phyloP scores from a whole-genome alignment of 2,888 invertebrate genomes.

The Cinara cedri region DNA sequence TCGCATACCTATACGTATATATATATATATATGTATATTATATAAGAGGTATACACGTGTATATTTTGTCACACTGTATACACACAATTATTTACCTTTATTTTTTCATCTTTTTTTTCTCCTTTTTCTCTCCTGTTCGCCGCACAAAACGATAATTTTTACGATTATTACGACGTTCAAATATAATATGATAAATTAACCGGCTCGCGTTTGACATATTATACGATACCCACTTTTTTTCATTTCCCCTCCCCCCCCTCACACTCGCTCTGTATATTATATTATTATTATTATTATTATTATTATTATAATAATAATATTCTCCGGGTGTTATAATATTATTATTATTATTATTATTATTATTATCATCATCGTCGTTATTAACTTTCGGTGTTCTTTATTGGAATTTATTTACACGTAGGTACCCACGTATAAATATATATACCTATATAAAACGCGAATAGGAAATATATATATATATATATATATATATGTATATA shows the following conservation, averaged over 20 bases:
- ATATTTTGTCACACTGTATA: conserved; percentile 45
- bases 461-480: conserved; percentile 8
- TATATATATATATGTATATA: too few relatives aligned
- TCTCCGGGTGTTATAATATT: too few relatives aligned
- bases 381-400: conserved; percentile 34
- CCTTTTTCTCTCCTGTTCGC: background rate
- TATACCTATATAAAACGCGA: background rate
- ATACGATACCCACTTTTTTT: background rate
- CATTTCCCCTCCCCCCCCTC: too few relatives aligned
- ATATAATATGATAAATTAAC: conserved; percentile 48
- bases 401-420: conserved; percentile 46
- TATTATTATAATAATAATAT: background rate
- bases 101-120: background rate
- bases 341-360: too few relatives aligned
- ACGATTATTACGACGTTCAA: conserved; percentile 31
- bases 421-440: background rate
- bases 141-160: conserved; percentile 30
- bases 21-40: background rate
- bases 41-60: background rate
- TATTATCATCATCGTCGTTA: too few relatives aligned
- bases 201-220: conserved; percentile 40
- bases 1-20: too few relatives aligned
- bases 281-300: too few relatives aligned
- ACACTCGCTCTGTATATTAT: too few relatives aligned
- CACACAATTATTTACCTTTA: conserved; percentile 40